Conservation (phyloP, 2,113 vertebrate genomes). For the Natator depressus region DNA sequence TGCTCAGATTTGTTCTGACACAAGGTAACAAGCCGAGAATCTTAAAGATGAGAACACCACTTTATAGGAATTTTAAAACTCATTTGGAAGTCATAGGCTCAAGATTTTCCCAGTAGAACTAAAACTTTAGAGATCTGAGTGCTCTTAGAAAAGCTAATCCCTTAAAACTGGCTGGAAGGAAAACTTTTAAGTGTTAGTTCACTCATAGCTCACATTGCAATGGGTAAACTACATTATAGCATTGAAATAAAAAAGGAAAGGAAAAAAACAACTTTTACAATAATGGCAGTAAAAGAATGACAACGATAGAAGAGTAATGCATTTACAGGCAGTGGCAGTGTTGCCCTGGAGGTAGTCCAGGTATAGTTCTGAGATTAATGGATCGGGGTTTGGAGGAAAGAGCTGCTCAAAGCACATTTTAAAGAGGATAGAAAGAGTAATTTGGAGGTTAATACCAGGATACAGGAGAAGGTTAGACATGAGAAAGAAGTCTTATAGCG, state of each 20-base stretch:
- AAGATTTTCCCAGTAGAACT: conserved; percentile 26
- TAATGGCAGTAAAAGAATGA: background rate
- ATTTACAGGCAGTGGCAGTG: background rate
- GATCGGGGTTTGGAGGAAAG: rapidly evolving
- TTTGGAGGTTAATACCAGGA: background rate
- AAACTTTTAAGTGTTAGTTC: background rate
- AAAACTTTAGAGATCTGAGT: background rate
- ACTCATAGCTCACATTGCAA: background rate
- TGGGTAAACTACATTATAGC: background rate
- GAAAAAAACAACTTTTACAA: background rate
- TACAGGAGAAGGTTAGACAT: background rate
- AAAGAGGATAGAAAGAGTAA: background rate
- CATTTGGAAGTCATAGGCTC: background rate
- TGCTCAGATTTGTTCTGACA: background rate
- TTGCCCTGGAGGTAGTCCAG: background rate
- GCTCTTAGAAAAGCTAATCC: conserved; percentile 5
- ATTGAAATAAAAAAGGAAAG: background rate
- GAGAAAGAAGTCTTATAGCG: background rate
- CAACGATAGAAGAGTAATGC: rapidly evolving
- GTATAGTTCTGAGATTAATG: background rate
- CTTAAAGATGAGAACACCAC: background rate
- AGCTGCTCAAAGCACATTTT: background rate
- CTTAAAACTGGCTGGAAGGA: conserved; percentile 8
- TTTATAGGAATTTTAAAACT: background rate
- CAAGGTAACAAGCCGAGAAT: background rate